These are phyloP conservation scores for Zeus faber DNA, from an alignment of 2,113 vertebrate species.

Conservation along the genomic window DNA sequence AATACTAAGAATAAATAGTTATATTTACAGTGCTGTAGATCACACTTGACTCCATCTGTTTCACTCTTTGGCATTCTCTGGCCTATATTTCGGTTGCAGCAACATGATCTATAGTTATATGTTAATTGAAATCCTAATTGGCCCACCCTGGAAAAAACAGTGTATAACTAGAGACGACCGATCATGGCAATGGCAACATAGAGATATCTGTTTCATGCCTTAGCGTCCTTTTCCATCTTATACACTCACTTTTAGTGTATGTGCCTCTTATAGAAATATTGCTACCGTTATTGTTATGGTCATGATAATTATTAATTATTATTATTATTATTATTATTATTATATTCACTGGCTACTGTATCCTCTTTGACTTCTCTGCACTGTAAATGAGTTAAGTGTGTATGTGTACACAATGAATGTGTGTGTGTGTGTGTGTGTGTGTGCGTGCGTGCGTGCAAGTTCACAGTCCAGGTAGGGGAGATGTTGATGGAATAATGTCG, in stretches of 20 bases:
- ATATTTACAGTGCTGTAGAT: no score
- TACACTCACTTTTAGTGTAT: slow-evolving; percentile 29
- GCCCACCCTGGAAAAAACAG: slow-evolving; percentile 44
- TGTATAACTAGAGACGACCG: no score
- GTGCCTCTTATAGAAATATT: slow-evolving; percentile 49
- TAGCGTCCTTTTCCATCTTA: no score
- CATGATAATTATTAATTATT: background rate
- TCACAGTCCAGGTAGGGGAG: background rate
- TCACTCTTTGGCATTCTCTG: no score
- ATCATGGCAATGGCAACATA: no score
- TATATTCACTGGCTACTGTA: slow-evolving; percentile 56
- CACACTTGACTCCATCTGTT: no score
- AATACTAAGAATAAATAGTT: no score
- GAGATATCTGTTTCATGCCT: no score
- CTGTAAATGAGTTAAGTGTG: slow-evolving; percentile 5
- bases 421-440: background rate
- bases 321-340: slow-evolving; percentile 37
- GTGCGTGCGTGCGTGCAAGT: background rate
- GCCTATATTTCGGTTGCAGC: slow-evolving; percentile 16
- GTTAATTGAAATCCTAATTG: slow-evolving; percentile 47
- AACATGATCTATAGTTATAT: slow-evolving; percentile 41
- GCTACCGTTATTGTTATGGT: slow-evolving; percentile 30
- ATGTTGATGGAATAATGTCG: slow-evolving; percentile 33
- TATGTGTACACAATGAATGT: no score
- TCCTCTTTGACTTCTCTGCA: slow-evolving; percentile 38